Base-by-base conservation (phyloP, 2,113 vertebrate species). In the Cichladusa arquata region DNA sequence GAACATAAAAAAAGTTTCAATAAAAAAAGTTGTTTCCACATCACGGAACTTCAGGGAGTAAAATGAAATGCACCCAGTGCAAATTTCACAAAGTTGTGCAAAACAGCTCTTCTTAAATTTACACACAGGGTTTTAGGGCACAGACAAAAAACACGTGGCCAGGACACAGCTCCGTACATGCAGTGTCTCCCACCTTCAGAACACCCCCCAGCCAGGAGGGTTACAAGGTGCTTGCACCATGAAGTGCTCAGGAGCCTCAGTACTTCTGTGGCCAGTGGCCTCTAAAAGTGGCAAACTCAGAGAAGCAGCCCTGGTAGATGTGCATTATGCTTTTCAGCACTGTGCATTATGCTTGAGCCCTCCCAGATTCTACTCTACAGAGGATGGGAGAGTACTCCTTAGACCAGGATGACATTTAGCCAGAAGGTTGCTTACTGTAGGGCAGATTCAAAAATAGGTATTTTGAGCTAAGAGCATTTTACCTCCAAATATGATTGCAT, bases 121-220 rank as follows among this genome's bases (percentile, higher is more conserved):
- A 24, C 8, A 45, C 34, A 40, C 1, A 6, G 9, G 10, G 26
- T 7, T 62, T 60, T 28, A 29, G 2, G 28, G 9, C 50, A 58
- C 1, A 1, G 47, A 50, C 25, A 51, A 18, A 15, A 20, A 65
- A 34, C 4, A 4, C 0, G 0, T 12, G 56, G 61, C 12, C 24
- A 44, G 54, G 66, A 82, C 0, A 1, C 19, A 71, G 57, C 16
- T 56, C 26, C 29, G 33, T 42, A 40, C 6, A 6, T 4, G 23
- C 18, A 34, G 22, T 2, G 2, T 6, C 34, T 71, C 25, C 36
- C 54, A 44, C 14, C 29, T 40, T 67, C 77, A 56, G 15, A 60
- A 44, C 24, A 79, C 9, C 1, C 3, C 47, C 38, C 19, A 79
- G 25, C 36, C 34, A 13, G 3, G 5, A 79, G 14, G 19, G 34